Evolutionary conservation across 2,888 invertebrate species (phyloP).

Genomic region (Torymus auratus): DNA sequence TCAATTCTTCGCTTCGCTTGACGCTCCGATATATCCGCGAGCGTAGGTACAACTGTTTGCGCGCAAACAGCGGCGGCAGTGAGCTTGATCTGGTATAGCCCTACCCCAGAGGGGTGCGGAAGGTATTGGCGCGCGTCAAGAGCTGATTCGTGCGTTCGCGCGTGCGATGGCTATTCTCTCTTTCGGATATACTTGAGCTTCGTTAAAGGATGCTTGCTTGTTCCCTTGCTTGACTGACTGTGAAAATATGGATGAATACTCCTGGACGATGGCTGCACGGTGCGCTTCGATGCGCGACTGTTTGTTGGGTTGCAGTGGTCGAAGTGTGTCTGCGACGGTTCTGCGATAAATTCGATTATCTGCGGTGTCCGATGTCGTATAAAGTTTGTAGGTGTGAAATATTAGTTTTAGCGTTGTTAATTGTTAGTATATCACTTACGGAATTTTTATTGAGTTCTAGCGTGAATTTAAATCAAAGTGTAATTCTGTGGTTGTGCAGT

Average conservation of each 20-base stretch:
- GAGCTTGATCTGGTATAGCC: too few relatives aligned
- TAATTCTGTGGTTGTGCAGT: not conserved
- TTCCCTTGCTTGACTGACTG: constrained; percentile 2
- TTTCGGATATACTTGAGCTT: not conserved
- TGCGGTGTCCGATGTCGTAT: too few relatives aligned
- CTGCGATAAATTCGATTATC: too few relatives aligned
- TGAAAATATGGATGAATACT: constrained; percentile 44
- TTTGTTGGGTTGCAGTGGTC: not conserved
- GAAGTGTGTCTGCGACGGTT: too few relatives aligned
- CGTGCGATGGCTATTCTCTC: not conserved
- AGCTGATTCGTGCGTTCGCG: too few relatives aligned
- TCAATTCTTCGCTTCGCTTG: constrained; percentile 76
- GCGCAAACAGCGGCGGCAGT: constrained; percentile 20
- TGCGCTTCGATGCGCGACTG: not conserved
- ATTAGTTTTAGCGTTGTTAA: too few relatives aligned
- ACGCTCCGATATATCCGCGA: constrained; percentile 68
- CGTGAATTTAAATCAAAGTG: too few relatives aligned
- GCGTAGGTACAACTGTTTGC: constrained; percentile 31
- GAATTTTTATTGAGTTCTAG: too few relatives aligned
- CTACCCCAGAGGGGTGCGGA: too few relatives aligned
- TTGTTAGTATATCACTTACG: too few relatives aligned
- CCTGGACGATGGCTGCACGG: not conserved
- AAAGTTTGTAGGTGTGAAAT: too few relatives aligned
- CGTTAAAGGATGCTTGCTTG: not conserved
- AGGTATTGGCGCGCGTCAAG: too few relatives aligned